Evolutionary conservation across 2,113 vertebrate species (phyloP).

Genomic region (Tinamus guttatus): DNA sequence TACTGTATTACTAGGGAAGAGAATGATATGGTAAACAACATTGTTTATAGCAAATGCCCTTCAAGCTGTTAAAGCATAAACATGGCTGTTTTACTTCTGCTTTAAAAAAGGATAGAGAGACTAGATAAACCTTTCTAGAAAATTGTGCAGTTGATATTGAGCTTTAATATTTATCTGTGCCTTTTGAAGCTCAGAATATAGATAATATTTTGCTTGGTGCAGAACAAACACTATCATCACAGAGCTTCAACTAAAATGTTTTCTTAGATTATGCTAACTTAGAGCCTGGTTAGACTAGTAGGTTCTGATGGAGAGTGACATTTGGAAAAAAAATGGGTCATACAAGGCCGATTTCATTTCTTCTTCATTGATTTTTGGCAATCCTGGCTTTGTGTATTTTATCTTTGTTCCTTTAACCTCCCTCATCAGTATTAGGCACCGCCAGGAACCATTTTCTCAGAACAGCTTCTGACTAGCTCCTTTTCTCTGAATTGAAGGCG

Average conservation of each 20-base stretch:
- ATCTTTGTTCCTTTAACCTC: background rate
- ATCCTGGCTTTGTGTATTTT: background rate
- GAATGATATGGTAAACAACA: background rate
- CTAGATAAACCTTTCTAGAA: background rate
- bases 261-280: background rate
- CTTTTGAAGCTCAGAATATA: background rate
- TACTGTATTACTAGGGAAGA: background rate
- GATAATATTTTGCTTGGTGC: background rate
- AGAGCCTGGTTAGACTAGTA: background rate
- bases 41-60: background rate
- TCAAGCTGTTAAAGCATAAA: background rate
- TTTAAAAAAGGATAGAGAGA: background rate
- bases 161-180: background rate
- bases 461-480: background rate
- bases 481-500: background rate
- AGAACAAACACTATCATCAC: background rate
- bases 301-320: background rate
- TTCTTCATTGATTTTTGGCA: background rate
- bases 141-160: background rate
- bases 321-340: background rate
- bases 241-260: background rate
- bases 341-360: background rate
- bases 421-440: background rate
- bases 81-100: background rate
- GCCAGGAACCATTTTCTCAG: background rate